phyloP scores from a whole-genome alignment of 2,888 invertebrate genomes.

The Lobophora halterata region DNA sequence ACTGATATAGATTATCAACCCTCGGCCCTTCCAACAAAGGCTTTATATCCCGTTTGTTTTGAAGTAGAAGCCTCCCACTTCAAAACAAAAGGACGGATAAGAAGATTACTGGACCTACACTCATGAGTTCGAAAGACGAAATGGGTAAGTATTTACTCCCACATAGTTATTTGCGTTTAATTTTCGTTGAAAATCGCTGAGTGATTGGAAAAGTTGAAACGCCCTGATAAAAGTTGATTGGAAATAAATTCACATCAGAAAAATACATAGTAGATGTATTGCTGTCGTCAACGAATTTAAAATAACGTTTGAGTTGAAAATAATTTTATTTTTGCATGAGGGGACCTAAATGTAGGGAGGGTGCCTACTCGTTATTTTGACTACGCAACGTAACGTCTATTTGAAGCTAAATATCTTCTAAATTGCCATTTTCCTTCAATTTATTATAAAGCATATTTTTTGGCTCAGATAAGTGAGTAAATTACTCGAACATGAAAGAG shows the following conservation, averaged over 20 bases:
- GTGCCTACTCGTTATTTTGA: constrained; percentile 61
- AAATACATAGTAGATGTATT: constrained; percentile 35
- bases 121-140: constrained; percentile 48
- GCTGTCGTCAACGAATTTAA: constrained; percentile 48
- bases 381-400: constrained; percentile 56
- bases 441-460: constrained; percentile 27
- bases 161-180: constrained; percentile 30
- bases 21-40: constrained; percentile 55
- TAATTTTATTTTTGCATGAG: constrained; percentile 61
- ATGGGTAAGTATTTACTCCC: too few species aligned
- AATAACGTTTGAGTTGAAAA: constrained; percentile 58
- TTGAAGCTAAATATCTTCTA: constrained; percentile 61
- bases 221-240: constrained; percentile 24
- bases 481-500: constrained; percentile 32
- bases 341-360: constrained; percentile 47
- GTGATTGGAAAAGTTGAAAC: constrained; percentile 22
- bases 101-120: constrained; percentile 57
- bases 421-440: constrained; percentile 60
- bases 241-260: constrained; percentile 31
- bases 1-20: constrained; percentile 70
- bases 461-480: constrained; percentile 32
- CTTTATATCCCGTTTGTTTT: too few species aligned
- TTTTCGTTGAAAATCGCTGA: constrained; percentile 20
- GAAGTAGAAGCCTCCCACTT: constrained; percentile 53
- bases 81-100: constrained; percentile 66